Percentiles rank a stretch among this genome's conserved stretches.
phyloP scores from a whole-genome alignment of 2,797 vertebrate species.

The Rhodeus uyekii region DNA sequence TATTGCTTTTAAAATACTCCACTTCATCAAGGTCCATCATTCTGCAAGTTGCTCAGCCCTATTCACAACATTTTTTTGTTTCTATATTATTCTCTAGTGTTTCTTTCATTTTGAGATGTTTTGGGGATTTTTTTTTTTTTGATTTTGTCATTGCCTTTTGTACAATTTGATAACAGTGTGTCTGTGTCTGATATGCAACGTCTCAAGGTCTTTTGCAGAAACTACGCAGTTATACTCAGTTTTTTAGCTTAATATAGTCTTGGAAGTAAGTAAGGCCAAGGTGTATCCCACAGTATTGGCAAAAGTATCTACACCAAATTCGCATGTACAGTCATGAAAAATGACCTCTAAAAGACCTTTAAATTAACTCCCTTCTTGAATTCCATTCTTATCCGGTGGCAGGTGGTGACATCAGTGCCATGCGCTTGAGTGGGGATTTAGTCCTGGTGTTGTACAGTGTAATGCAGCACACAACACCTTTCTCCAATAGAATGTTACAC shows the following conservation, averaged over 20 bases:
- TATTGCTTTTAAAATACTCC: neutral
- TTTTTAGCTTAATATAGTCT: neutral
- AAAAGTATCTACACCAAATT: neutral
- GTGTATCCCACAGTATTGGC: neutral
- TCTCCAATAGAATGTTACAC: conserved; percentile 42
- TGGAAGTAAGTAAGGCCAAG: neutral
- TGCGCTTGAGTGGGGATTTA: conserved; percentile 59
- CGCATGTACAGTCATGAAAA: conserved; percentile 55
- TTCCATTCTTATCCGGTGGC: conserved; percentile 68
- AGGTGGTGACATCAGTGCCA: conserved; percentile 64
- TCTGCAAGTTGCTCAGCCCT: neutral
- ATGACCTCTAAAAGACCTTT: conserved; percentile 58
- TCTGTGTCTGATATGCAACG: conserved; percentile 31
- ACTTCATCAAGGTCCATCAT: neutral
- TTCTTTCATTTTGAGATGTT: conserved; percentile 15
- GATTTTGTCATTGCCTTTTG: neutral
- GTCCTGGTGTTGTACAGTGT: conserved; percentile 47
- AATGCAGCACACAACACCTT: conserved; percentile 46
- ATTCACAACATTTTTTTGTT: neutral
- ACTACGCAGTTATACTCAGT: neutral
- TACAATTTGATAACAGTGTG: conserved; percentile 27
- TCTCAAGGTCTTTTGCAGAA: conserved; percentile 41
- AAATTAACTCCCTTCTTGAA: conserved; percentile 61
- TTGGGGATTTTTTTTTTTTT: no score
- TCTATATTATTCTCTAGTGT: neutral